Evolutionary conservation across 1,140 invertebrate genomes (phyloP).

Genomic region (Sitodiplosis mosellana): DNA sequence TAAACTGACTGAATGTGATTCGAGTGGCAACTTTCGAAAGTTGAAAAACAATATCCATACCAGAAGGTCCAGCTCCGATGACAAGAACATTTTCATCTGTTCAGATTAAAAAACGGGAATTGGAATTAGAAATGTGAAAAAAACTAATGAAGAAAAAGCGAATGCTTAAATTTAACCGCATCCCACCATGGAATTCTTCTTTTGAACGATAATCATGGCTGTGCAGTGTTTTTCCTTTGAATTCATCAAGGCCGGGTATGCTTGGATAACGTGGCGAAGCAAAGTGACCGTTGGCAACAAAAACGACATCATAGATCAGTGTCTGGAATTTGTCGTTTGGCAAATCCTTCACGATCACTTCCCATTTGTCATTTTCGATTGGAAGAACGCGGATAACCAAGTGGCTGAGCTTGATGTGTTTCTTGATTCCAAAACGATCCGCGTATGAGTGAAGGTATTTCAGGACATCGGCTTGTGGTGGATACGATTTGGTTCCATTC

Average conservation of each 20-base stretch:
- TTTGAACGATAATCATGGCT: constrained; percentile 65
- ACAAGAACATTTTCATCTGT: neutral
- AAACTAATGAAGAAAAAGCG: neutral
- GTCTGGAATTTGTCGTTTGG: neutral
- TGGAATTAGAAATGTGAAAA: neutral
- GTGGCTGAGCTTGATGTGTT: neutral
- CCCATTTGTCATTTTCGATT: constrained; percentile 1
- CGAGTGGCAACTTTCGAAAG: neutral
- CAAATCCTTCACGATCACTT: constrained; percentile 3
- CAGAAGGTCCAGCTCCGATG: constrained; percentile 9
- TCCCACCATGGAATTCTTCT: constrained; percentile 29
- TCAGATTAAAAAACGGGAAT: neutral
- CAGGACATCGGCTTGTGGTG: neutral
- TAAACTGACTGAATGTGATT: neutral
- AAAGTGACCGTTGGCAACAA: constrained; percentile 1
- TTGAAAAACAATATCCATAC: neutral
- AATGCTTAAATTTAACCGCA: constrained; percentile 12
- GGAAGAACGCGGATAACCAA: neutral
- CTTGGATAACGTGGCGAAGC: neutral
- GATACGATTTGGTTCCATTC: neutral
- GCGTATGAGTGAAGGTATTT: neutral
- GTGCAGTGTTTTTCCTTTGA: constrained; percentile 37
- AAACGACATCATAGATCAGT: neutral
- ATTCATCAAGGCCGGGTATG: neutral
- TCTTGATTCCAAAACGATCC: neutral